phyloP scores from a whole-genome alignment of 2,113 vertebrate species.

The Festucalex cinctus region DNA sequence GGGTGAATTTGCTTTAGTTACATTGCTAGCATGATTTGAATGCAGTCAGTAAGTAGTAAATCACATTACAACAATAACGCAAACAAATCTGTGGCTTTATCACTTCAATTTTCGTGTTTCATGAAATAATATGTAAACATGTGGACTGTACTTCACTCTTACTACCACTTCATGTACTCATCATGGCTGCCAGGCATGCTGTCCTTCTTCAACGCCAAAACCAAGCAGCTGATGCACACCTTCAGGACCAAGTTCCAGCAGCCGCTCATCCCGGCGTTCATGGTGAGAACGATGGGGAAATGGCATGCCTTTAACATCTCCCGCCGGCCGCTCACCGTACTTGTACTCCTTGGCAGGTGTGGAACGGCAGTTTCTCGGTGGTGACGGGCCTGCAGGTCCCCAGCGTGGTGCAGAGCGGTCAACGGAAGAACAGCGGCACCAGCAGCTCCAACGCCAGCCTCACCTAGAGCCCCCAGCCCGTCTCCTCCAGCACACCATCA shows the following conservation, averaged over 20 bases:
- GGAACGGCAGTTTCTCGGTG: constrained; percentile 92
- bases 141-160: background rate
- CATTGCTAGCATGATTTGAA: no score
- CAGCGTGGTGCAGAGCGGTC: constrained; percentile 81
- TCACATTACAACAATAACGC: no score
- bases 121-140: no score
- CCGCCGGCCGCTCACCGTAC: background rate
- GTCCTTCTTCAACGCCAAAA: constrained; percentile 90
- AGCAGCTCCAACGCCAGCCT: constrained; percentile 94
- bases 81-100: no score
- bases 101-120: no score
- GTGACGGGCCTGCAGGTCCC: constrained; percentile 89
- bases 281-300: constrained; percentile 54
- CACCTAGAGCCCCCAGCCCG: constrained; percentile 69
- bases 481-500: constrained; percentile 9
- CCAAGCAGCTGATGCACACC: constrained; percentile 86
- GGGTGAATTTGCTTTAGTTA: no score
- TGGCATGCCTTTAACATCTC: rapidly evolving
- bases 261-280: constrained; percentile 89
- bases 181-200: constrained; percentile 76
- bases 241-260: constrained; percentile 90
- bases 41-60: no score
- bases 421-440: constrained; percentile 87
- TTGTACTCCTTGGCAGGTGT: constrained; percentile 75
- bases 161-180: background rate